Base-by-base conservation (phyloP, 2,113 vertebrate genomes). In the Centrocercus urophasianus region DNA sequence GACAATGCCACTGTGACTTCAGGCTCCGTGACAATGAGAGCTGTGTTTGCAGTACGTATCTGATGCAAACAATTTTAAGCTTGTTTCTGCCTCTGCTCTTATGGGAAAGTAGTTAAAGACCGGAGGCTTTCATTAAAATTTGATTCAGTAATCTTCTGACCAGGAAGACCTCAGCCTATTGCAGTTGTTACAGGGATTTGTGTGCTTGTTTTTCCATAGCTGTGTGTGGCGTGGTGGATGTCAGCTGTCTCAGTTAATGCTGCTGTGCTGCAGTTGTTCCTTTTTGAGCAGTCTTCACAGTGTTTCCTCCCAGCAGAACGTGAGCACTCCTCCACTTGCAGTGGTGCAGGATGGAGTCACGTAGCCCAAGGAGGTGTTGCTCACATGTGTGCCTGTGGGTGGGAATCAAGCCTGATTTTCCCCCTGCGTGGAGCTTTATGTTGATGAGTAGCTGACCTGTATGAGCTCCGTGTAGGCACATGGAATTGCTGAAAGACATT, bases 331-430 rank as follows among this genome's bases (percentile, higher is more conserved):
- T 16, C 9, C 8, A 54, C 52, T 54, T 17, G 52, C 27, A 16
- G 52, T 2, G 27, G 27, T 54, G 52, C 52, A 54, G 52, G 52
- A 54, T 54, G 52, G 27, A 30, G 13, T 54, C 4, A 2, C 1
- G 8, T 57, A 47, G 76, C 32, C 28, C 10, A 9, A 64, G 59
- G 34, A 85, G n/a, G 28, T 16, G 6, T 10, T 3, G 0, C 14
- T n/a, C 11, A 14, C 13, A 14, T 9, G 0, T 20, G 66, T 6
- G n/a, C 21, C 2, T 28, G 60, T 21, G 63, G 36, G 25, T 21
- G 34, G 25, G 61, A 65, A 12, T 19, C 15, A 17, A 67, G 54
- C 36, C 21, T n/a, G 24, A 2, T 24, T 2, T 13, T 92, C 32
- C 24, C 32, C 11, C 25, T 32, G 24, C 9, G 1, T 30, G 69